Conservation (phyloP, 2,113 vertebrate species). For the Crotophaga sulcirostris region DNA sequence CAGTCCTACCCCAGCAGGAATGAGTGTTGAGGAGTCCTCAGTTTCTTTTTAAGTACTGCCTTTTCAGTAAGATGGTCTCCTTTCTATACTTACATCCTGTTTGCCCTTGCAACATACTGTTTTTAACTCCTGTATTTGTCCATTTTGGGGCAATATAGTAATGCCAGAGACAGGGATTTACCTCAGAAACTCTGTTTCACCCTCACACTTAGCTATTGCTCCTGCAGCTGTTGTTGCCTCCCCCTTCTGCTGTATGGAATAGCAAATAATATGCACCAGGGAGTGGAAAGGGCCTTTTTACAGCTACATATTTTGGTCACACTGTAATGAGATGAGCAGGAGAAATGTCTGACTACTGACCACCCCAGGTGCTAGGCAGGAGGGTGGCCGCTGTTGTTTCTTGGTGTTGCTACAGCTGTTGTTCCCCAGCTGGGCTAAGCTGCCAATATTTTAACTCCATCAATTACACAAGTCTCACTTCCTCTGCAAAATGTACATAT, state of each 20-base stretch:
- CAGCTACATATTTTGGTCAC: not conserved
- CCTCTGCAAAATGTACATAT: not conserved
- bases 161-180: not conserved
- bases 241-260: not conserved
- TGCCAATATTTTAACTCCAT: conserved; percentile 1
- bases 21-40: not conserved
- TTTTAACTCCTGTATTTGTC: not conserved
- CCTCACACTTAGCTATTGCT: not conserved
- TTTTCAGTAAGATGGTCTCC: not conserved
- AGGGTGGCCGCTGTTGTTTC: conserved; percentile 4
- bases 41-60: not conserved
- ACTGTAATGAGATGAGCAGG: not conserved
- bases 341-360: not conserved
- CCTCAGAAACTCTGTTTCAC: not conserved
- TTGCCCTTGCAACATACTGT: not conserved
- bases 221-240: not conserved
- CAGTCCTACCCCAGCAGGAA: not conserved
- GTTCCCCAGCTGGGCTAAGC: not conserved
- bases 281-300: not conserved
- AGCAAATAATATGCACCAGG: not conserved
- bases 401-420: conserved; percentile 34
- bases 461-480: not conserved
- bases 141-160: not conserved
- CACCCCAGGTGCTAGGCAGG: not conserved
- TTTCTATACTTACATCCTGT: not conserved